Percentiles rank a stretch among this genome's conserved stretches.
Evolutionary conservation across 2,113 vertebrate genomes (phyloP).

Genomic region (Myxocyprinus asiaticus): DNA sequence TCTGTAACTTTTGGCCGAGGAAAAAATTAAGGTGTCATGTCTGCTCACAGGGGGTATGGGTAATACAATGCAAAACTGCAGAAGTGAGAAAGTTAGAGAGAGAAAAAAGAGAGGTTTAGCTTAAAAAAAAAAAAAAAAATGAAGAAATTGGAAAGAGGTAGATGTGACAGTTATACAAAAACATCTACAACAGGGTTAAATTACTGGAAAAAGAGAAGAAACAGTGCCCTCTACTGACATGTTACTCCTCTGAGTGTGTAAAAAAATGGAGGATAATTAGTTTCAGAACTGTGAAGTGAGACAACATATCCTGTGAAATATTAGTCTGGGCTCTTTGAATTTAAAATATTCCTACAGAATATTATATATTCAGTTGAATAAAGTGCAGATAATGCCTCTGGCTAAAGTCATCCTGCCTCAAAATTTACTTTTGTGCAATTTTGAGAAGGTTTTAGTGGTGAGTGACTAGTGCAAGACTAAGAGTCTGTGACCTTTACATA

Average conservation of each 20-base stretch:
- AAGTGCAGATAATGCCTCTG: no score
- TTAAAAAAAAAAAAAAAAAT: no score
- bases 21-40: slow-evolving; percentile 11
- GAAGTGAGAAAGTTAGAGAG: background rate
- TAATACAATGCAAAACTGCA: background rate
- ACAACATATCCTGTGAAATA: background rate
- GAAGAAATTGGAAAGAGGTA: no score
- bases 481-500: background rate
- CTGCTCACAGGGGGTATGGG: background rate
- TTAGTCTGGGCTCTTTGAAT: background rate
- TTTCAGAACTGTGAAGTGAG: background rate
- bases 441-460: no score
- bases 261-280: background rate
- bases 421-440: no score
- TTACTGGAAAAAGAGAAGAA: slow-evolving; percentile 44
- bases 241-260: background rate
- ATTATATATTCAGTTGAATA: no score
- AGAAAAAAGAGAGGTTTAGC: slow-evolving; percentile 15
- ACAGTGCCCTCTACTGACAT: slow-evolving; percentile 60
- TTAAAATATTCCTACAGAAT: no score
- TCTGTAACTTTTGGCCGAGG: slow-evolving; percentile 1
- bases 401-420: no score
- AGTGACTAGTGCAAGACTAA: background rate
- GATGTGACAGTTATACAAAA: slow-evolving; percentile 36
- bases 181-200: background rate